Conservation (phyloP, 2,888 invertebrate species). For the Netelia virgata region DNA sequence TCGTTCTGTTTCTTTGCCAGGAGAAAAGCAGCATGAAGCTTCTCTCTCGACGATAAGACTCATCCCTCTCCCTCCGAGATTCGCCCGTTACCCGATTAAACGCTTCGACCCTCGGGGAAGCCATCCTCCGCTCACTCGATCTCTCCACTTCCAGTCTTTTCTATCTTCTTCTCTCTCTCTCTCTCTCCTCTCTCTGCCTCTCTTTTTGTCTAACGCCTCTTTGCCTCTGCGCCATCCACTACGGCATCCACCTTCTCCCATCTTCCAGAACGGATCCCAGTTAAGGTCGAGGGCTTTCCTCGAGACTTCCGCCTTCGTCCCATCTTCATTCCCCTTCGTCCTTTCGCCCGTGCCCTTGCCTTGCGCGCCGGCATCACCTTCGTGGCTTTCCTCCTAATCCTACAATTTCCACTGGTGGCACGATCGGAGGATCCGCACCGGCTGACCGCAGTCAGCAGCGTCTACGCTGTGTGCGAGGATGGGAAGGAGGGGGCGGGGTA, state of each 20-base stretch:
- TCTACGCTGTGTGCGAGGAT: background rate
- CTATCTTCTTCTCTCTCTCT: conserved; percentile 39
- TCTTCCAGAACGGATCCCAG: conserved; percentile 32
- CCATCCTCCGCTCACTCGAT: conserved; percentile 35
- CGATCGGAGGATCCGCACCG: conserved; percentile 45
- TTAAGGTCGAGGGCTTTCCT: conserved; percentile 40
- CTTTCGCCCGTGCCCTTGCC: conserved; percentile 22
- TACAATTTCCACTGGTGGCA: conserved; percentile 65
- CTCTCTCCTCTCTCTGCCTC: conserved; percentile 50
- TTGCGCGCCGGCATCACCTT: conserved; percentile 31
- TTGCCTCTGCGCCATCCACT: conserved; percentile 19
- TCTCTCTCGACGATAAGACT: conserved; percentile 56
- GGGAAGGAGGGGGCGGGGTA: background rate
- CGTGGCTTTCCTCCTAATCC: conserved; percentile 66
- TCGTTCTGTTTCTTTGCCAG: conserved; percentile 27
- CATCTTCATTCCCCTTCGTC: conserved; percentile 11
- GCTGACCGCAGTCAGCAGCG: conserved; percentile 45
- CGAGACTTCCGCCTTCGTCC: conserved; percentile 42
- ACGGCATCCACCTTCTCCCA: conserved; percentile 34
- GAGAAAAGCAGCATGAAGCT: conserved; percentile 40
- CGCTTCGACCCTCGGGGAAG: conserved; percentile 59
- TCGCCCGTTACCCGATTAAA: conserved; percentile 71
- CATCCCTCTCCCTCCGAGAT: conserved; percentile 53
- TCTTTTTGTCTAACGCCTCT: background rate
- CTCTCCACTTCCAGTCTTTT: conserved; percentile 38